Base-by-base conservation (phyloP, 2,797 vertebrate genomes). In the Chaenodraco wilsoni region DNA sequence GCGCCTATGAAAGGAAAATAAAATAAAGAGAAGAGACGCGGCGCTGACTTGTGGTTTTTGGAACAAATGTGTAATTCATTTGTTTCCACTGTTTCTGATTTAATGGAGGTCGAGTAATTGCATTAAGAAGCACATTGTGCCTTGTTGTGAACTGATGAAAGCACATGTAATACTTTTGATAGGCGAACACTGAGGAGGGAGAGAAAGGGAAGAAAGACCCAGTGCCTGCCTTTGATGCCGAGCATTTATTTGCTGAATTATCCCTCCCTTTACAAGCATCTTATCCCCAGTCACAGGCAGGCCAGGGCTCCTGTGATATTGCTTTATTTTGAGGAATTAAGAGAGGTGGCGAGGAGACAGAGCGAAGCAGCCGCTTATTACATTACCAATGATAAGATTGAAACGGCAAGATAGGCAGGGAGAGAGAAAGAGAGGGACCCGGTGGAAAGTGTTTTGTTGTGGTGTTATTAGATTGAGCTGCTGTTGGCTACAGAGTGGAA, bases 241-340 rank as follows among this genome's bases (percentile, higher is more conserved):
- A 86, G 86, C 88, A 83, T 92, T 91, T 94, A 89, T 94, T 94
- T 93, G 87, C 87, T 87, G 89, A 94, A 92, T 93, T 92, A 92
- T 92, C 85, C 86, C 77, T 88, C 90, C 89, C 91, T 91, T 94
- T 90, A 91, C 92, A 91, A 91, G 79, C 87, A 88, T 89, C 91
- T 92, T 93, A 92, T 93, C 92, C 90, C 83, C 89, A 90, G 91
- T 93, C 89, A 90, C 88, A 87, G 91, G 87, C 90, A 86, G 87
- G 91, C 90, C 85, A 80, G 84, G 86, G 92, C 79, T 88, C 81
- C 87, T 87, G 88, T 91, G 91, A 93, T 95, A 93, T 95, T 94
- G 93, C 91, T 94, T 92, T 93, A 93, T 94, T 94, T 92, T 93
- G 91, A 94, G 87, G 92, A 95, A 94, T 95, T 95, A 94, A 94